phyloP scores from a whole-genome alignment of 2,888 invertebrate species.

The Exocentrus adspersus region DNA sequence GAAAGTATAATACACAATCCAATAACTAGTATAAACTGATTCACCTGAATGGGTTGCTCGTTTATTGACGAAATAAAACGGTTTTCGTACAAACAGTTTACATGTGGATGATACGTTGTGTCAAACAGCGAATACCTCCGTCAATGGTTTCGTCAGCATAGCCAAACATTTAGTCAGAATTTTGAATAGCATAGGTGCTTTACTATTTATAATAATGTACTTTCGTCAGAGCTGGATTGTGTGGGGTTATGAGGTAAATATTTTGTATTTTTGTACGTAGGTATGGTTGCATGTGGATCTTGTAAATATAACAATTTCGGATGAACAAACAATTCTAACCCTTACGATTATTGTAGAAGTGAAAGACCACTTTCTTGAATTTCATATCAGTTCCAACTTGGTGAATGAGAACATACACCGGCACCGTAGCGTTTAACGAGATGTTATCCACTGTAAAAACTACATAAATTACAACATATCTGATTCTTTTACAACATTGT shows the following conservation, averaged over 20 bases:
- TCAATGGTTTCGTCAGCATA: neutral
- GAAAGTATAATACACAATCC: neutral
- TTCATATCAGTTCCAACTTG: no score
- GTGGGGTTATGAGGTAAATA: neutral
- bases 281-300: no score
- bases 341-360: no score
- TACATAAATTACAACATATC: neutral
- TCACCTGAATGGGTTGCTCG: neutral
- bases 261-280: no score
- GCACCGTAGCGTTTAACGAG: no score
- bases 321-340: no score
- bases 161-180: neutral
- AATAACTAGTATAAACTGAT: neutral
- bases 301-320: no score
- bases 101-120: neutral
- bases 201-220: neutral
- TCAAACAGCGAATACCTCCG: neutral
- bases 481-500: neutral
- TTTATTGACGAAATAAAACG: neutral
- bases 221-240: neutral
- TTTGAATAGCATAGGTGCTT: constrained; percentile 1
- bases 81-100: neutral
- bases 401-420: no score
- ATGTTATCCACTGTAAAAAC: neutral
- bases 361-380: no score